These are phyloP conservation scores for Garrulus glandarius DNA, from an alignment of 2,797 vertebrate genomes.

Conservation along the genomic window DNA sequence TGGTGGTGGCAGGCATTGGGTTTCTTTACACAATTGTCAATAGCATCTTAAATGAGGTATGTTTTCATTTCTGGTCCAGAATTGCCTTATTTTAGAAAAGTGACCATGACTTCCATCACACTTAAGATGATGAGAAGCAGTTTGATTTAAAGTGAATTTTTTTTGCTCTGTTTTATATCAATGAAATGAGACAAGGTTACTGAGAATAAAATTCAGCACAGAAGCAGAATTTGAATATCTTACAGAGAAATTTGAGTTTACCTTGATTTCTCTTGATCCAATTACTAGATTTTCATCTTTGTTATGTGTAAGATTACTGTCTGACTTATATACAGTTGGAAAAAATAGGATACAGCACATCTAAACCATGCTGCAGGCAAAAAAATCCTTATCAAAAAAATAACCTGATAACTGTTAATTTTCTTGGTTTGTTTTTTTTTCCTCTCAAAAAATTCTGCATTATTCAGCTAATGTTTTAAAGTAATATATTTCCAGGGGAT, in stretches of 20 bases:
- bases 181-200: background rate
- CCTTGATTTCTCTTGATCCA: background rate
- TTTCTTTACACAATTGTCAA: conserved; percentile 92
- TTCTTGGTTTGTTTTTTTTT: background rate
- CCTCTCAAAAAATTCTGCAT: background rate
- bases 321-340: background rate
- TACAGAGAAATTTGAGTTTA: background rate
- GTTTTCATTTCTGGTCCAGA: background rate
- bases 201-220: background rate
- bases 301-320: background rate
- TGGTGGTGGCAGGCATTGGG: conserved; percentile 90
- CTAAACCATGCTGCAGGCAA: background rate
- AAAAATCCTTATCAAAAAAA: background rate
- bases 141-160: background rate
- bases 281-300: background rate
- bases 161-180: background rate
- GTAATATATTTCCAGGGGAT: background rate
- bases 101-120: background rate
- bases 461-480: background rate
- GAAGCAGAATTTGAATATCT: background rate
- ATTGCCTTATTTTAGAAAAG: background rate
- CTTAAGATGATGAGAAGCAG: background rate
- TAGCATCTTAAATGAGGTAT: conserved; percentile 88
- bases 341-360: background rate
- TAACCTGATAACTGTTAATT: background rate